Evolutionary conservation across 2,888 invertebrate genomes (phyloP).

Genomic region (Caenorhabditis afra): DNA sequence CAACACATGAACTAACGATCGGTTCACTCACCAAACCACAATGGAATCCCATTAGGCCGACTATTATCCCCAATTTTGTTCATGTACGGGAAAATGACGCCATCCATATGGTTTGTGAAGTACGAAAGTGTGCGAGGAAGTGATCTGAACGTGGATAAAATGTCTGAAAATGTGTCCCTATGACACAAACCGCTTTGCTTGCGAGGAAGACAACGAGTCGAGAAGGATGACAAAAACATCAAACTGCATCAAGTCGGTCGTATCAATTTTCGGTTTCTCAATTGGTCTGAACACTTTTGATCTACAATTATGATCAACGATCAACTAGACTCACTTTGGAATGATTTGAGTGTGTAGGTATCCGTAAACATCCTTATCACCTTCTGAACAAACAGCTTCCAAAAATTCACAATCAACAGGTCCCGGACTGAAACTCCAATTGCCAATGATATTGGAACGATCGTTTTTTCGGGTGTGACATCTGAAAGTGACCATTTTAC

Average conservation of each 20-base stretch:
- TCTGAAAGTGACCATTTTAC: slow-evolving; percentile 36
- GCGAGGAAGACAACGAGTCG: slow-evolving; percentile 62
- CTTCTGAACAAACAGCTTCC: slow-evolving; percentile 50
- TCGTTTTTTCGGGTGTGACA: slow-evolving; percentile 51
- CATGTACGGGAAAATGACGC: slow-evolving; percentile 68
- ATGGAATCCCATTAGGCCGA: slow-evolving; percentile 71
- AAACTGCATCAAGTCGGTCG: slow-evolving; percentile 38
- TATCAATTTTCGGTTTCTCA: slow-evolving; percentile 37
- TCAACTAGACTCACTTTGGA: slow-evolving; percentile 32
- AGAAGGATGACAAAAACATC: slow-evolving; percentile 64
- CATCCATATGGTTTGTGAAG: slow-evolving; percentile 62
- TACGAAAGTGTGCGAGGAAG: slow-evolving; percentile 62
- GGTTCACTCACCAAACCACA: slow-evolving; percentile 60
- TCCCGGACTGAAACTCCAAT: slow-evolving; percentile 34
- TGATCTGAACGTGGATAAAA: too few species aligned
- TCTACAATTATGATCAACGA: not conserved
- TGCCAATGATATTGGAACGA: slow-evolving; percentile 31
- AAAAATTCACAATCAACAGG: slow-evolving; percentile 59
- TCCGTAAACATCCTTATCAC: slow-evolving; percentile 44
- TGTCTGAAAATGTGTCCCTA: too few species aligned
- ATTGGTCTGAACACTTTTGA: slow-evolving; percentile 17
- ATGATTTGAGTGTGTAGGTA: slow-evolving; percentile 60
- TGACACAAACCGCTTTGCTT: slow-evolving; percentile 64
- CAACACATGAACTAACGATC: not conserved
- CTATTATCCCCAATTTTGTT: slow-evolving; percentile 74